Base-by-base conservation (phyloP, 2,113 vertebrate species). In the Hippocampus comes region DNA sequence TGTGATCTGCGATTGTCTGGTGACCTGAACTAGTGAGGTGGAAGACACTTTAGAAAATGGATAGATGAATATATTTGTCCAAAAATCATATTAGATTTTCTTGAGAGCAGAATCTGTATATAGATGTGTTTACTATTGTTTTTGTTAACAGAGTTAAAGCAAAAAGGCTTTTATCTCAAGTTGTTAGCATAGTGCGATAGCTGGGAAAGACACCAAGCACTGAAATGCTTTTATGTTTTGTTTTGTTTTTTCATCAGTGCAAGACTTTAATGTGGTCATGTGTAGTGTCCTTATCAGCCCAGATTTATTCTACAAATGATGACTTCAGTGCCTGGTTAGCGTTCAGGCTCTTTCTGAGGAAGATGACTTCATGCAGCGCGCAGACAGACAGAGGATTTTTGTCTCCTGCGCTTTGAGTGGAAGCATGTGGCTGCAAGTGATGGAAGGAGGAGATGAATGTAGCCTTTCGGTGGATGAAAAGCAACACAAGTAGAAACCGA, bases 361-460 rank as follows among this genome's bases (percentile, higher is more conserved):
- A 43, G 72, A 82, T 89, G 77, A 88, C 85, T 79, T 85, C 82
- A 88, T 73, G 23, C 30, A 10, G 59, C 53, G 74, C 57, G 74
- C 77, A 79, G 78, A 81, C 78, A 86, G 82, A 75, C 72, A 41
- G 89, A 53, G 75, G 70, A 72, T 74, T 83, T 87, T 73, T 9
- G 66, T 78, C 76, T 76, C 65, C 68, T 65, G 76, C 27, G 73
- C 68, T 82, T 67, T 86, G 76, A 84, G 78, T 66, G 25, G 23
- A 53, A 68, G 76, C 20, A 70, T 84, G 68, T 70, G 66, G 68
- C 70, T 82, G 72, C 73, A 78, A 84, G 61, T 15, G 78, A 77
- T 77, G 68, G 74, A 23, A 34, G 23, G 63, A 59, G 53, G 49
- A 51, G 70, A 74, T 72, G 20, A 27, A 65, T 49, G 27, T 0